Base-by-base conservation (phyloP, 2,888 invertebrate species). In the Sericinus montela region DNA sequence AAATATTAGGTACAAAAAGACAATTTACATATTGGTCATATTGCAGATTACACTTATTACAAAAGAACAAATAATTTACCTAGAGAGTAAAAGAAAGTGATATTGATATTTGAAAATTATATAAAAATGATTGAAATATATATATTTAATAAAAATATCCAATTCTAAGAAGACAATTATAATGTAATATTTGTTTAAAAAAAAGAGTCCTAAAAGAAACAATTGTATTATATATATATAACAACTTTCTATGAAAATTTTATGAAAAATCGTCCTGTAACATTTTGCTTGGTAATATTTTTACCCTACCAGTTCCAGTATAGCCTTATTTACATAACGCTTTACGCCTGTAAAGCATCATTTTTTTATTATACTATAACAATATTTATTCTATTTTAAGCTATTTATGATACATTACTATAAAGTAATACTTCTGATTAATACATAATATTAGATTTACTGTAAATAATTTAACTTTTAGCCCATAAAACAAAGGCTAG, bases 381-480 rank as follows among this genome's bases (percentile, higher is more conserved):
- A 44, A 35, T 39, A 32, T 25, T 44, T 39, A 44, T 55, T 16
- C 45, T 52, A 32, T n/a, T 29, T 29, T 29, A 49, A 44, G 48
- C 38, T 34, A 44, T 34, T 39, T 63, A 63, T 58, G 48, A 45
- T 66, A 67, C 63, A 62, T 58, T 59, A 45, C 45, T 51, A 51
- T 57, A 77, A 78, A 76, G 62, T 83, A 85, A 85, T 84, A 85
- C 85, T 85, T 81, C 75, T 60, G 71, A 75, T 75, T 70, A 82
- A 83, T 82, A 84, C 81, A 67, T 67, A 66, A 62, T 65, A 56
- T 57, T 57, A 54, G 44, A 44, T 59, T 52, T 49, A 49, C 43
- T 43, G 38, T 48, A 48, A 38, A 43, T 3, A 28, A 40, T 38
- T 39, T 9, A 39, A 49, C 35, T 11, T 38, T 39, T 9, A 39